Base-by-base conservation (phyloP, 2,113 vertebrate species). In the Phrynosoma blainvillii region DNA sequence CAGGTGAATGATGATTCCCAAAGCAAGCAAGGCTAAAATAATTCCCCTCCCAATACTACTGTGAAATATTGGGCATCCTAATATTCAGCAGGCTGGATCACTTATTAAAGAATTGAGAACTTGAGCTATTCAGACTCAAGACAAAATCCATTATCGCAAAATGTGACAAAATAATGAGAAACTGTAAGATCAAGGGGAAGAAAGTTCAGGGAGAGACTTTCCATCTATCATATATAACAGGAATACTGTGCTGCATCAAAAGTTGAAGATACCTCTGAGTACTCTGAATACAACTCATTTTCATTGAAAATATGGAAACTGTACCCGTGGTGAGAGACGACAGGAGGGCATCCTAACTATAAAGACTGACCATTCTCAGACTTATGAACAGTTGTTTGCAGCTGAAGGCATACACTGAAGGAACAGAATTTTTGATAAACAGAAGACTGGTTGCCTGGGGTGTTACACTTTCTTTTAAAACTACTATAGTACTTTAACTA, bases 111-210 rank as follows among this genome's bases (percentile, higher is more conserved):
- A 56, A 36, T 20, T 25, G n/a, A 25, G 10, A 77, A 59, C 47
- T 70, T 30, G n/a, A 79, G 47, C 8, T 75, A 80, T 84, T 84
- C 54, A 56, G 42, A 42, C 79, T 77, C 85, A 80, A 84, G 76
- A 23, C 25, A 14, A 82, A 81, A 79, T 82, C 27, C 74, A 20
- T 83, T 42, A 80, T 79, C 11, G 59, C 10, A 65, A 20, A 52
- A 27, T n/a, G 56, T 54, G 42, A 79, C n/a, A 71, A 93, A 89
- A 40, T 11, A 85, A 79, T 18, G 75, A 71, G 76, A 88, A 62
- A 62, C 1, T 11, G 0, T 0, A 18, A 73, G 77, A 20, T 71
- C 9, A 78, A 75, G 1, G 42, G 7, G 7, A 23, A 56, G 36
- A 21, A 52, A 42, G 18, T 21, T 70, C 62, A 84, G 47, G n/a